Conservation (phyloP, 2,113 vertebrate species). For the Phalacrocorax aristotelis region DNA sequence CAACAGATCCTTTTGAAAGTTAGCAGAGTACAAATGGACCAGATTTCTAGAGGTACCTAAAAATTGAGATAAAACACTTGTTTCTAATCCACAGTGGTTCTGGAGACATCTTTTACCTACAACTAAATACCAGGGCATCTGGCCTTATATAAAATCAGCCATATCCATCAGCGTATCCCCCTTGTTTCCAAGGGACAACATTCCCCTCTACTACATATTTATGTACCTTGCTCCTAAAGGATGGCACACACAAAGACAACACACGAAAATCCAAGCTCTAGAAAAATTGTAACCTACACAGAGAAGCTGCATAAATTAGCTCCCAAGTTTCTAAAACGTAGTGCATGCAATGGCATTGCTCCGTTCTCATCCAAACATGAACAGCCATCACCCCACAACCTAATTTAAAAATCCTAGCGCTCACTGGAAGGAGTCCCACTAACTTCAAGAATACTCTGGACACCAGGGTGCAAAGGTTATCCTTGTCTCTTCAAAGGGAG, state of each 20-base stretch:
- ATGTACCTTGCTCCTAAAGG: not conserved
- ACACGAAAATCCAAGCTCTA: not conserved
- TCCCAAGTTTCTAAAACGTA: not conserved
- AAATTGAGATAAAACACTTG: not conserved
- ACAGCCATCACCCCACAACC: not conserved
- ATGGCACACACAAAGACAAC: not conserved
- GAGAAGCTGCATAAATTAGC: not conserved
- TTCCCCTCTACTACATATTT: not conserved
- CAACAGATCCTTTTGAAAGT: not conserved
- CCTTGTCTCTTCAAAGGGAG: not conserved
- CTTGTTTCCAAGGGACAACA: not conserved
- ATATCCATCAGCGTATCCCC: accelerated
- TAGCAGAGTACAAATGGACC: not conserved
- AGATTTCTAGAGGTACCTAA: not conserved
- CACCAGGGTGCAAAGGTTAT: not conserved
- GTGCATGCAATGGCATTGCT: not conserved
- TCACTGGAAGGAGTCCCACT: not conserved
- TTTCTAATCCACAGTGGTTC: not conserved
- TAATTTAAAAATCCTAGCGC: not conserved
- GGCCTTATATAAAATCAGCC: not conserved
- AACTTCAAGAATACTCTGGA: not conserved
- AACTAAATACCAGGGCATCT: not conserved
- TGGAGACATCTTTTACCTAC: not conserved
- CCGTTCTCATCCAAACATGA: constrained; percentile 1
- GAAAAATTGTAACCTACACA: not conserved